These are phyloP conservation scores for Pipra filicauda DNA, from an alignment of 2,113 vertebrate genomes.

Conservation along the genomic window DNA sequence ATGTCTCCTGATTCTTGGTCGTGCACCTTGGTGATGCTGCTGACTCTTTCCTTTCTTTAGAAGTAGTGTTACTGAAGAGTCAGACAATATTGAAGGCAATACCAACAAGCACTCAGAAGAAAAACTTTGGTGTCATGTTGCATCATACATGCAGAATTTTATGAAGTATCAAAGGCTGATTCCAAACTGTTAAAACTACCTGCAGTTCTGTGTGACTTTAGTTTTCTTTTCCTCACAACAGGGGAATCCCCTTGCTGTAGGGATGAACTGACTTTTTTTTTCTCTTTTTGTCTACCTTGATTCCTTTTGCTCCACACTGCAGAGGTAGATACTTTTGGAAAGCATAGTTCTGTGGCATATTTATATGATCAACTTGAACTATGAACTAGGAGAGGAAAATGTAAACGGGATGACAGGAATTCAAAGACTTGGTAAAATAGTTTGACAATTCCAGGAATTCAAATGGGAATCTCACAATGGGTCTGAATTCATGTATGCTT, in stretches of 20 bases:
- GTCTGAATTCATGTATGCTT: not conserved
- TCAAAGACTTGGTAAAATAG: constrained; percentile 12
- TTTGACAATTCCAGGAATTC: constrained; percentile 41
- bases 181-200: not conserved
- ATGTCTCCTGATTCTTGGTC: not conserved
- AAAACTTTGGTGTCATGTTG: not conserved
- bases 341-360: not conserved
- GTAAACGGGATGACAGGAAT: not conserved
- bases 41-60: not conserved
- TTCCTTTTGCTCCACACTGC: not conserved
- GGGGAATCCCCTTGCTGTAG: not conserved
- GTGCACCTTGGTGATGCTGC: not conserved
- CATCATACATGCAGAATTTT: not conserved
- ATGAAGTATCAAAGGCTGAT: not conserved
- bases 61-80: not conserved
- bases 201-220: not conserved
- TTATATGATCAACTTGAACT: not conserved
- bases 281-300: not conserved
- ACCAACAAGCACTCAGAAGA: not conserved
- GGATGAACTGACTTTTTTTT: not conserved
- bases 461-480: not conserved
- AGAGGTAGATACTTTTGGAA: not conserved
- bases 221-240: not conserved
- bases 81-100: not conserved
- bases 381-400: not conserved